Conservation (phyloP, 2,888 invertebrate genomes). For the Nemotelus nigrinus region DNA sequence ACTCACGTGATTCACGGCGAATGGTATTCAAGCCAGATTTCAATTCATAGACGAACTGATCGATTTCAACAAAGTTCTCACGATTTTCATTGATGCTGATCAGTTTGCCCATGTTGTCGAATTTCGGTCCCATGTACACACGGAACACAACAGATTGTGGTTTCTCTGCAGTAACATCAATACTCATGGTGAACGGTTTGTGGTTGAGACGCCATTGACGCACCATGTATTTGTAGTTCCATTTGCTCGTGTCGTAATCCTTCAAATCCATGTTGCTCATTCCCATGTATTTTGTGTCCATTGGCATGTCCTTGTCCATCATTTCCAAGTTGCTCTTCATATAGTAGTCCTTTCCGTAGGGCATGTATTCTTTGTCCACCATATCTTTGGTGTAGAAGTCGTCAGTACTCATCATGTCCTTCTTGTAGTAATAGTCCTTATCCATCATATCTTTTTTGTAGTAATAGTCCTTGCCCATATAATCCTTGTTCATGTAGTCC, state of each 20-base stretch:
- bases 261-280: not conserved
- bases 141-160: conserved; percentile 70
- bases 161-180: conserved; percentile 71
- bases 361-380: not conserved
- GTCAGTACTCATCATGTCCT: not conserved
- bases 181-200: conserved; percentile 72
- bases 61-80: conserved; percentile 71
- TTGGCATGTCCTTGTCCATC: not conserved
- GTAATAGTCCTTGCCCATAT: conserved; percentile 2
- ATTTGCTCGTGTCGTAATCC: not conserved
- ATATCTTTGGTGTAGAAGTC: not conserved
- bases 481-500: conserved; percentile 6
- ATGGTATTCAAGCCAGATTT: conserved; percentile 55
- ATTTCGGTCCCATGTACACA: conserved; percentile 77
- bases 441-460: not conserved
- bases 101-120: conserved; percentile 66
- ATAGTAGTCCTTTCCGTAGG: conserved; percentile 6
- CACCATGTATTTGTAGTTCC: conserved; percentile 60
- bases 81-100: conserved; percentile 68
- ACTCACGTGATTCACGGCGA: conserved; percentile 58
- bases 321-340: not conserved
- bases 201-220: conserved; percentile 78
- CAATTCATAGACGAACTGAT: conserved; percentile 66
- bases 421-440: not conserved
- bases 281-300: conserved; percentile 15